These are phyloP conservation scores for Scaptomyza tumidula DNA, from an alignment of 2,888 invertebrate species.

Conservation along the genomic window DNA sequence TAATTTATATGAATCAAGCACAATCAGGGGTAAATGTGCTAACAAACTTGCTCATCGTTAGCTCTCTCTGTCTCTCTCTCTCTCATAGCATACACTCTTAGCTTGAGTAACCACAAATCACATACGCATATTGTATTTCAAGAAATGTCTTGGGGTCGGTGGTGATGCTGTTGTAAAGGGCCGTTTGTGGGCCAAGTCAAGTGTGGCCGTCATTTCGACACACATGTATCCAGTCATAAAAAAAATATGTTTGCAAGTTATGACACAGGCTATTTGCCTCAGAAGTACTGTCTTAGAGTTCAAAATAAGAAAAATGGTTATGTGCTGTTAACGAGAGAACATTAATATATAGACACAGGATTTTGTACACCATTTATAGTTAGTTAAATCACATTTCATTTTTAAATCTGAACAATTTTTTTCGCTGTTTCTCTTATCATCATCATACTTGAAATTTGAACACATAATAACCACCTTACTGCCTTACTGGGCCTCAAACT, in stretches of 20 bases:
- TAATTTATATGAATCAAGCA: slow-evolving; percentile 66
- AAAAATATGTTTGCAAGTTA: slow-evolving; percentile 74
- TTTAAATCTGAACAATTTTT: neutral
- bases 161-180: slow-evolving; percentile 16
- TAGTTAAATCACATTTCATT: neutral
- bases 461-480: no score
- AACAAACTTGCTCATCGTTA: slow-evolving; percentile 1
- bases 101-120: slow-evolving; percentile 46
- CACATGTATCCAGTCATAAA: slow-evolving; percentile 74
- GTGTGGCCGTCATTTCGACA: slow-evolving; percentile 57
- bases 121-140: slow-evolving; percentile 3
- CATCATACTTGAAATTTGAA: no score
- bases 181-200: slow-evolving; percentile 39
- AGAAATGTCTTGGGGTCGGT: slow-evolving; percentile 22
- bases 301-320: slow-evolving; percentile 39
- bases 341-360: neutral
- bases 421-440: no score
- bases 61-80: slow-evolving; percentile 1
- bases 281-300: slow-evolving; percentile 30
- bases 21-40: slow-evolving; percentile 13
- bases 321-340: slow-evolving; percentile 35
- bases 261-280: slow-evolving; percentile 74
- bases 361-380: neutral
- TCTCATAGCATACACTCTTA: slow-evolving; percentile 53
- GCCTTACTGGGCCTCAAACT: no score